A percentile compares a stretch with the other conserved stretches of the same genome.
These are phyloP conservation scores for Girardinus metallicus DNA, from an alignment of 2,797 vertebrate genomes.

Conservation along the genomic window DNA sequence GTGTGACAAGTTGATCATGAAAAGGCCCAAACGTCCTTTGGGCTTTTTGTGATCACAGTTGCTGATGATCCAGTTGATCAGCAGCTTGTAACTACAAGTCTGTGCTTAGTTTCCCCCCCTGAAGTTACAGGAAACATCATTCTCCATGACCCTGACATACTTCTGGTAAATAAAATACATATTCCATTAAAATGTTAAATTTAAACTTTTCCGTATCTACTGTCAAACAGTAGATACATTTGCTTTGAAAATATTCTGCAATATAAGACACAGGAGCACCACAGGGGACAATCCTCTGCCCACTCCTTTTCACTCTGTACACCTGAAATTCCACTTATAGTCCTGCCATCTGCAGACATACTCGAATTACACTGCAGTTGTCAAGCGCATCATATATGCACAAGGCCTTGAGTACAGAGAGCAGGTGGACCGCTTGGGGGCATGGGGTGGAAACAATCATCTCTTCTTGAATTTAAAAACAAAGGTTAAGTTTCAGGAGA, in stretches of 20 bases:
- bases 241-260: background rate
- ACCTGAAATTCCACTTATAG: background rate
- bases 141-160: background rate
- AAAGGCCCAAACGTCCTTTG: too few species aligned
- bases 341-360: background rate
- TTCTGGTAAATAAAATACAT: background rate
- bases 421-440: background rate
- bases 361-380: background rate
- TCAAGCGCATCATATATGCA: background rate
- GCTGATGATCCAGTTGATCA: background rate
- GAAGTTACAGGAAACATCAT: too few species aligned
- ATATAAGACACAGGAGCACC: background rate
- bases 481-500: background rate
- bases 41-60: background rate
- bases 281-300: background rate
- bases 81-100: too few species aligned
- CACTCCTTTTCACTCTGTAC: background rate
- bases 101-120: background rate
- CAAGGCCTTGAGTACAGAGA: background rate
- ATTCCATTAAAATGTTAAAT: background rate
- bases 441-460: background rate
- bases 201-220: background rate
- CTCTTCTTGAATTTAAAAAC: background rate
- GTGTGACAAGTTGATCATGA: too few species aligned
- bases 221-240: background rate